Base-by-base conservation (phyloP, 1,140 invertebrate species). In the Leptopilina clavipes region DNA sequence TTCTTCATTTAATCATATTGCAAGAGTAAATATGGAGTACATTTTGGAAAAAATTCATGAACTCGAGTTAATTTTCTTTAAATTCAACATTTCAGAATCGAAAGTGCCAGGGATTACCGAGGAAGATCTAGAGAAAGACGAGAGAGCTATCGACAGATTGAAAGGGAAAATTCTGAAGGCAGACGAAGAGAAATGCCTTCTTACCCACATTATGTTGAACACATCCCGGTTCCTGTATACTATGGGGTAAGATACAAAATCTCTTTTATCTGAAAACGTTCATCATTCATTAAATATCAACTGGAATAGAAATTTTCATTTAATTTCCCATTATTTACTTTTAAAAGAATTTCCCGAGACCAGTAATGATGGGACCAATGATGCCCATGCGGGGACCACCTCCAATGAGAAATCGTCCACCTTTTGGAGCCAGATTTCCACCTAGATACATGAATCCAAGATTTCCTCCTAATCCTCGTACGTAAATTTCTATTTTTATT, bases 211-310 rank as follows among this genome's bases (percentile, higher is more conserved):
- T 83, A 79, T 19, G 72, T 82, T 0, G 75, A 85, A 22, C 77
- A 77, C 18, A 75, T 85, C 31, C 79, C 80, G 14, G 77, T 85
- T 72, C 82, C 83, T 9, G 40, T 85, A 31, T 85, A 81, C 74
- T 85, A 84, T 43, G 73, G 81, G 6, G 83, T 85, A 44, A 73
- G 77, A 77, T 48, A 44, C 54, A 8, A 40, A 40, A 40, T 40
- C 9, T 40, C 37, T 31, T 31, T 5, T 31, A 31, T 2, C 25
- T 31, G 5, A 31, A 31, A 31, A 2, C 25, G 25, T 31, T 31
- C n/a, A n/a, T n/a, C n/a, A n/a, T n/a, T n/a, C n/a, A n/a, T n/a
- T n/a, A n/a, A n/a, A n/a, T n/a, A n/a, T n/a, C n/a, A n/a, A n/a
- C n/a, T n/a, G n/a, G n/a, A n/a, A n/a, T n/a, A n/a, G 25, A 31